These are phyloP conservation scores for Lumbricus terrestris DNA, from an alignment of 2,888 invertebrate genomes.

Conservation along the genomic window DNA sequence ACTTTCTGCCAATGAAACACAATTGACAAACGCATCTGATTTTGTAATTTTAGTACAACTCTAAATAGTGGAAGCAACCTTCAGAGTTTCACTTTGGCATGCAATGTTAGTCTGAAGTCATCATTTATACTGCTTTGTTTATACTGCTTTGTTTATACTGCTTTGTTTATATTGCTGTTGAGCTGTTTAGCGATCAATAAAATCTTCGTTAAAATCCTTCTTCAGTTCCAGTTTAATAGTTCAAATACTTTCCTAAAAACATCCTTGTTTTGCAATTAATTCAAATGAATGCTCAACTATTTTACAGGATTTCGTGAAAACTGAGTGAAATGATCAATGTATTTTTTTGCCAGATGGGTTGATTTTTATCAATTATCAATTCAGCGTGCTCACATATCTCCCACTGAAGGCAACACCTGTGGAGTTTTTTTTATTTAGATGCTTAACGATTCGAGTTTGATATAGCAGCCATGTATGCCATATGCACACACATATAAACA, in stretches of 20 bases:
- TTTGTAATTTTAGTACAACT: neutral
- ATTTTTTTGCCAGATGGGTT: neutral
- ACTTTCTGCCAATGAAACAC: neutral
- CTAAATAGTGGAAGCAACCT: neutral
- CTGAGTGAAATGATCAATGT: neutral
- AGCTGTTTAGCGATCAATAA: neutral
- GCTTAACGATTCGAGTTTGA: neutral
- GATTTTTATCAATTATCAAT: neutral
- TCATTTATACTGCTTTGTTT: too few relatives aligned
- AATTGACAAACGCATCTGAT: neutral
- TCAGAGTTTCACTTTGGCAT: neutral
- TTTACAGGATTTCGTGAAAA: neutral
- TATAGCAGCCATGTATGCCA: too few relatives aligned
- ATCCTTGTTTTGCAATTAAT: neutral
- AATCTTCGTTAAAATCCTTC: too few relatives aligned
- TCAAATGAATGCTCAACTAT: too few relatives aligned
- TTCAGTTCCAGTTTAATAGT: neutral
- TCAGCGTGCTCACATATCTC: neutral
- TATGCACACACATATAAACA: too few relatives aligned
- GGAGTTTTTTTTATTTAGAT: neutral
- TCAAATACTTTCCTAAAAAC: neutral
- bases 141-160: too few relatives aligned
- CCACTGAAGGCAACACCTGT: neutral
- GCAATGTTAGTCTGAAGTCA: neutral
- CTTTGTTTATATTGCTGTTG: neutral